Percentiles rank a stretch among this genome's conserved stretches.
These are phyloP conservation scores for Lerema accius DNA, from an alignment of 1,140 invertebrate genomes.

Conservation along the genomic window DNA sequence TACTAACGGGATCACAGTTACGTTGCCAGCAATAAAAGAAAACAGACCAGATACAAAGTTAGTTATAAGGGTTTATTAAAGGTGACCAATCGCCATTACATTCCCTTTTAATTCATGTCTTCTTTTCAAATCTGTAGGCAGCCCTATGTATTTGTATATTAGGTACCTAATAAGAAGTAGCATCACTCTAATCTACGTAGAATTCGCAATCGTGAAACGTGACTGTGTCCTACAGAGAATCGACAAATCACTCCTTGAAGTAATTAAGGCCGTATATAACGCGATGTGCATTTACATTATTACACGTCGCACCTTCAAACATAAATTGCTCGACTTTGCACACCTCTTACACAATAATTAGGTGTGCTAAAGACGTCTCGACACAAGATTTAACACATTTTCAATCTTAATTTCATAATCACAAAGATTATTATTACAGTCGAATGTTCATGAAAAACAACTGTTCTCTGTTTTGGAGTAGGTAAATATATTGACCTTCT, in stretches of 20 bases:
- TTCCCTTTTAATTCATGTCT: no score
- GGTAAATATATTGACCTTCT: slow-evolving; percentile 2
- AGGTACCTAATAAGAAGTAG: no score
- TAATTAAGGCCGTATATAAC: slow-evolving; percentile 39
- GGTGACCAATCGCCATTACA: no score
- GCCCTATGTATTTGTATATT: no score
- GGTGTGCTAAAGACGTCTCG: neutral
- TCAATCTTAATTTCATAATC: slow-evolving; percentile 1
- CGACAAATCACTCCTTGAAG: slow-evolving; percentile 31
- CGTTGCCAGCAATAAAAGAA: no score
- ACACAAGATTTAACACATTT: neutral
- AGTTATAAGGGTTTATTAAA: no score
- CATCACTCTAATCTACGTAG: slow-evolving; percentile 22
- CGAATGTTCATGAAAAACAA: neutral
- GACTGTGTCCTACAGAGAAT: slow-evolving; percentile 31
- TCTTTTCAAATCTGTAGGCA: no score
- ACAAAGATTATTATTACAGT: neutral
- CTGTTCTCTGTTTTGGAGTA: neutral
- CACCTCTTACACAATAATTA: neutral
- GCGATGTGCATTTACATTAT: slow-evolving; percentile 37
- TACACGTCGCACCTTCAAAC: slow-evolving; percentile 16
- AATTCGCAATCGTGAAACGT: slow-evolving; percentile 29
- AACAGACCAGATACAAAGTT: no score
- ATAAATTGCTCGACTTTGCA: slow-evolving; percentile 27
- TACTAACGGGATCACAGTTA: no score